Conservation (phyloP, 2,113 vertebrate species). For the Zosterops borbonicus region DNA sequence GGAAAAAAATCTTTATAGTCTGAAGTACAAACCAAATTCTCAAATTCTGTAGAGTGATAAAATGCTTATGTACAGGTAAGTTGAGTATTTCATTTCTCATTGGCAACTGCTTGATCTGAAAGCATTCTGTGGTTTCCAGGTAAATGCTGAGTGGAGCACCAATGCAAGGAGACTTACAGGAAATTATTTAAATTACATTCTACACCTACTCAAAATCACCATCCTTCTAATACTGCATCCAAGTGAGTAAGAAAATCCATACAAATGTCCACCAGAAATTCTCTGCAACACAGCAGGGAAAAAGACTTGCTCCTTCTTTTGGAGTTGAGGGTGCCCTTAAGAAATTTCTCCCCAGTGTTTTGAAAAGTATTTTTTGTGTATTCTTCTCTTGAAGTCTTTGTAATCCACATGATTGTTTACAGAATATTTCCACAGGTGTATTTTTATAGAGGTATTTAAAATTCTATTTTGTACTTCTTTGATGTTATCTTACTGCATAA, state of each 20-base stretch:
- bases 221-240: background rate
- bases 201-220: slow-evolving; percentile 12
- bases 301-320: background rate
- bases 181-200: slow-evolving; percentile 29
- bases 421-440: background rate
- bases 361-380: background rate
- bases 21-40: background rate
- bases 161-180: slow-evolving; percentile 26
- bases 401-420: background rate
- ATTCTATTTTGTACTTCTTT: background rate
- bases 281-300: background rate
- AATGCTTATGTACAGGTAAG: background rate
- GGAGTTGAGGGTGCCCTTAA: background rate
- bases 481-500: background rate
- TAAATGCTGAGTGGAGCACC: slow-evolving; percentile 26
- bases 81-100: background rate
- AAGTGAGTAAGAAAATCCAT: background rate
- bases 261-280: background rate
- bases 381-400: background rate
- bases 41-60: background rate
- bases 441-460: slow-evolving; percentile 11
- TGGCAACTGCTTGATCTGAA: background rate
- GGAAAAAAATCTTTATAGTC: background rate
- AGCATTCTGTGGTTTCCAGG: slow-evolving; percentile 6
- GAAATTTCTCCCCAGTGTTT: background rate